A percentile compares a stretch with the other conserved stretches of the same genome.
Conservation (phyloP, 2,797 vertebrate genomes). For the Rhinophrynus dorsalis region DNA sequence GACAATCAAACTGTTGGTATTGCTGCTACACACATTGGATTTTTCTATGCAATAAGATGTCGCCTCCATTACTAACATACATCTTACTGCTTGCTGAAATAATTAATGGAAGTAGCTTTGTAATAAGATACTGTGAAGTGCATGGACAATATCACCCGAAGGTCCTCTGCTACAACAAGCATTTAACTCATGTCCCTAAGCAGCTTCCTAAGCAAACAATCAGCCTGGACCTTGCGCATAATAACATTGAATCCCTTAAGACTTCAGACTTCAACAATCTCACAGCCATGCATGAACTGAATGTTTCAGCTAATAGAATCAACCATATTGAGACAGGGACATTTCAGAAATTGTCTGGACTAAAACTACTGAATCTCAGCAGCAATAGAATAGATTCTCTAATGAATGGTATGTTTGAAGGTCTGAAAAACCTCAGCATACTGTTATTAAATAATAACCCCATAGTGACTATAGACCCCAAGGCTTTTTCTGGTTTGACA, state of each 20-base stretch:
- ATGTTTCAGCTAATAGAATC: slow-evolving; percentile 55
- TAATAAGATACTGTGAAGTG: slow-evolving; percentile 57
- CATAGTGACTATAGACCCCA: slow-evolving; percentile 51
- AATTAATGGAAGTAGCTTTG: slow-evolving; percentile 44
- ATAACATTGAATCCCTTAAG: slow-evolving; percentile 58
- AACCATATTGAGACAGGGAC: slow-evolving; percentile 38
- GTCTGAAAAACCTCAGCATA: slow-evolving; percentile 58
- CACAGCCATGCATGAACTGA: slow-evolving; percentile 44
- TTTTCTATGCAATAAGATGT: too few relatives aligned
- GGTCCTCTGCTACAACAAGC: slow-evolving; percentile 51
- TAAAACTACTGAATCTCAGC: slow-evolving; percentile 60
- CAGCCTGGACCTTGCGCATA: slow-evolving; percentile 57
- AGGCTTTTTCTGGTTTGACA: slow-evolving; percentile 54
- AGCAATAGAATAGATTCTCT: slow-evolving; percentile 57
- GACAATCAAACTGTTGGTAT: neutral
- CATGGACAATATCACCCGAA: slow-evolving; percentile 37
- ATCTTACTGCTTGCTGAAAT: slow-evolving; percentile 5
- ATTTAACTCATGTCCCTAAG: slow-evolving; percentile 52
- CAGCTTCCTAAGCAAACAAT: slow-evolving; percentile 58
- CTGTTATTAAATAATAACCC: slow-evolving; percentile 53
- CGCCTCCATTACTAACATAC: neutral
- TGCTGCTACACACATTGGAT: neutral
- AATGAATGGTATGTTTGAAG: slow-evolving; percentile 53
- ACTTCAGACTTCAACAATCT: slow-evolving; percentile 56
- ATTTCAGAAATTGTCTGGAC: slow-evolving; percentile 55